Conservation (phyloP, 2,113 vertebrate genomes). For the Ctenodactylus gundi region DNA sequence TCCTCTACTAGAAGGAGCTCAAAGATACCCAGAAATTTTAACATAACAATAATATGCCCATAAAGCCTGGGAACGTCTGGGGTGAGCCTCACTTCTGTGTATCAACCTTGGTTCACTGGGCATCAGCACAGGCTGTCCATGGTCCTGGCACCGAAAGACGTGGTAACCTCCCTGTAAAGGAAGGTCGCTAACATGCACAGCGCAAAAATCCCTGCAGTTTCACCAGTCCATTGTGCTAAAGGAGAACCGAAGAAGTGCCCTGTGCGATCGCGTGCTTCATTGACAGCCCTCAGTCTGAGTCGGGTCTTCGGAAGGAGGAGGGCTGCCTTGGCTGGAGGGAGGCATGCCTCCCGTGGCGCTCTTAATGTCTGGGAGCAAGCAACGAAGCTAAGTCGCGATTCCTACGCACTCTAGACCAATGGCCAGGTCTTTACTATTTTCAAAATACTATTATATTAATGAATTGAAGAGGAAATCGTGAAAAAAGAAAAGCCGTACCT, state of each 20-base stretch:
- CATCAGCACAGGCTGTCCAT: neutral
- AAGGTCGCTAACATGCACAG: neutral
- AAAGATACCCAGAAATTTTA: too few species aligned
- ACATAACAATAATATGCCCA: neutral
- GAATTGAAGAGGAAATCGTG: neutral
- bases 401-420: neutral
- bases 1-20: neutral
- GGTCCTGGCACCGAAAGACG: rapidly evolving
- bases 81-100: rapidly evolving
- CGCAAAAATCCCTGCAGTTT: rapidly evolving
- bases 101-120: rapidly evolving
- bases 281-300: rapidly evolving
- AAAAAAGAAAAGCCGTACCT: too few species aligned
- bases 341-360: rapidly evolving
- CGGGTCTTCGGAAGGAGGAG: rapidly evolving
- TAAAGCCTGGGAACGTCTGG: neutral
- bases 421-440: neutral
- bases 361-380: too few species aligned
- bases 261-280: rapidly evolving
- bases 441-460: neutral
- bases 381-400: rapidly evolving
- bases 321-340: rapidly evolving
- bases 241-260: rapidly evolving
- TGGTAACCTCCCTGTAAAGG: neutral
- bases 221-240: rapidly evolving